phyloP scores from a whole-genome alignment of 2,113 vertebrate species.

The Xyliphius kryptos region DNA sequence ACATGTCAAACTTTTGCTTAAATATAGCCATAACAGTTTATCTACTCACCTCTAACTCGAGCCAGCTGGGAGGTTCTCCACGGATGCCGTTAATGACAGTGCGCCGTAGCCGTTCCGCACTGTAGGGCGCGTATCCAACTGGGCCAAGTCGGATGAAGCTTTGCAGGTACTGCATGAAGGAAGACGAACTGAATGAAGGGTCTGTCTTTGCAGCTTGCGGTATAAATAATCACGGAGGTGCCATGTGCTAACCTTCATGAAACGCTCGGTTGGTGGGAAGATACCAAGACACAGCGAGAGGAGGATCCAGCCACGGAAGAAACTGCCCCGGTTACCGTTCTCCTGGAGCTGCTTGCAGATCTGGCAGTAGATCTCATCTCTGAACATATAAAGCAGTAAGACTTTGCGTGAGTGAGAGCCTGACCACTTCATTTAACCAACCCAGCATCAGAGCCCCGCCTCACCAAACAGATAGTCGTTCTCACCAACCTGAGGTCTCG shows the following conservation, averaged over 20 bases:
- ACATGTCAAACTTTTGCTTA: no score
- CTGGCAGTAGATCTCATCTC: slow-evolving; percentile 97
- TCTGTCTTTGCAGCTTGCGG: no score
- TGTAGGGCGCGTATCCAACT: slow-evolving; percentile 70
- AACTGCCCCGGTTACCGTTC: slow-evolving; percentile 76
- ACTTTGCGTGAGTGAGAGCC: no score
- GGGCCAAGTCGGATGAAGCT: slow-evolving; percentile 84
- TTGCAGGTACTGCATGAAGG: slow-evolving; percentile 73
- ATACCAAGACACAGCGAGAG: slow-evolving; percentile 89
- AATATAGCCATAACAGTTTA: no score
- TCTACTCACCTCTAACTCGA: slow-evolving; percentile 91
- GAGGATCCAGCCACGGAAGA: slow-evolving; percentile 88
- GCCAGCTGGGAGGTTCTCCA: slow-evolving; percentile 81
- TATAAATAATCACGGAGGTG: no score
- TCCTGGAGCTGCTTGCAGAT: slow-evolving; percentile 94
- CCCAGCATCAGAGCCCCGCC: no score
- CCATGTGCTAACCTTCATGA: slow-evolving; percentile 80
- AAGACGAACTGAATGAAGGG: background rate
- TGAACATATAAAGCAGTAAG: slow-evolving; percentile 42
- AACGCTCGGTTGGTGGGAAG: slow-evolving; percentile 81
- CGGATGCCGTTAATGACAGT: slow-evolving; percentile 77
- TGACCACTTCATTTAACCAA: no score
- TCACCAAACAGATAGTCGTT: no score
- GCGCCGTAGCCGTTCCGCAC: slow-evolving; percentile 76
- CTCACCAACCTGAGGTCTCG: slow-evolving; percentile 84